These are phyloP conservation scores for Pachyrhynchus sulphureomaculatus DNA, from an alignment of 1,140 invertebrate species.

Conservation along the genomic window DNA sequence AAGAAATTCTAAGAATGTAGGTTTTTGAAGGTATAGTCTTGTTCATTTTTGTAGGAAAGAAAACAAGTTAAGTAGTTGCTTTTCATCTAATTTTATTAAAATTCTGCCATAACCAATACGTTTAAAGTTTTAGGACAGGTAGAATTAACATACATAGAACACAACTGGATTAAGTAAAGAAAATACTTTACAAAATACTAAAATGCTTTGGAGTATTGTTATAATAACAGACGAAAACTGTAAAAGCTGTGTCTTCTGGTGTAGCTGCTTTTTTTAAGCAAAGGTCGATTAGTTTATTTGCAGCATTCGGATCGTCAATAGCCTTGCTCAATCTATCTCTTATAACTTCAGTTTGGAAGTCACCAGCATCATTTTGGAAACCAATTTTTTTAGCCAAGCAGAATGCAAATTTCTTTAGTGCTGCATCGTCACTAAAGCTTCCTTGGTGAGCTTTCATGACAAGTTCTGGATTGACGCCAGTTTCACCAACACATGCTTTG, in stretches of 20 bases:
- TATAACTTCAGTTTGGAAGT: too few relatives aligned
- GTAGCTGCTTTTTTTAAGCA: constrained; percentile 12
- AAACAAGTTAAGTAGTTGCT: too few relatives aligned
- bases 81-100: too few relatives aligned
- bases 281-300: neutral
- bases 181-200: constrained; percentile 6
- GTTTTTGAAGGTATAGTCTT: too few relatives aligned
- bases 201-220: constrained; percentile 25
- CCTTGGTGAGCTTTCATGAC: constrained; percentile 16
- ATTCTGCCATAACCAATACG: too few relatives aligned
- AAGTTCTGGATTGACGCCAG: constrained; percentile 15
- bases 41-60: too few relatives aligned
- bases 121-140: too few relatives aligned
- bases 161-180: neutral
- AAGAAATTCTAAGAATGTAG: too few relatives aligned
- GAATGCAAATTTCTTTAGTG: constrained; percentile 50
- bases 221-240: constrained; percentile 25
- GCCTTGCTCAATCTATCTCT: constrained; percentile 48
- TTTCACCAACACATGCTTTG: constrained; percentile 19
- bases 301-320: constrained; percentile 43
- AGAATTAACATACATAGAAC: too few relatives aligned
- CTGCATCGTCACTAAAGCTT: constrained; percentile 50
- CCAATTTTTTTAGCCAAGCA: constrained; percentile 54
- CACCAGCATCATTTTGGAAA: constrained; percentile 47
- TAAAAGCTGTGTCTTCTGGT: constrained; percentile 25